A percentile compares a stretch with the other conserved stretches of the same genome.
phyloP scores from a whole-genome alignment of 2,888 invertebrate genomes.

The Trachelus troglodyta region DNA sequence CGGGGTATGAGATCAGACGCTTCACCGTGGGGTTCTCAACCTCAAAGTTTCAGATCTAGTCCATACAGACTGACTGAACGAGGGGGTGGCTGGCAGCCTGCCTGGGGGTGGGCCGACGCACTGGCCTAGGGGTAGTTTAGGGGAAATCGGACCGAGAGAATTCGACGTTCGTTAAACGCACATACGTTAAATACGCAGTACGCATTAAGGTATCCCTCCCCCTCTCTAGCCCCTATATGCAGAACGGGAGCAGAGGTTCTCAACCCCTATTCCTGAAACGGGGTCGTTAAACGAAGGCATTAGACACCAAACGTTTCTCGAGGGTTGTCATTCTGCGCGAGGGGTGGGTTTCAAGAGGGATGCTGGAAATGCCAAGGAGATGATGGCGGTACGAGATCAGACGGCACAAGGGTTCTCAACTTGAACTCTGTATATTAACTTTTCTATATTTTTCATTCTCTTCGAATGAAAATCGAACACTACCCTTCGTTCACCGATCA shows the following conservation, averaged over 20 bases:
- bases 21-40: slow-evolving; percentile 41
- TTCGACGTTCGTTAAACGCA: neutral
- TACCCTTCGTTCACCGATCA: neutral
- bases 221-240: neutral
- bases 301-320: neutral
- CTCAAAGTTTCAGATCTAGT: neutral
- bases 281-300: neutral
- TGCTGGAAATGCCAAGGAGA: neutral
- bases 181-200: neutral
- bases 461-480: neutral
- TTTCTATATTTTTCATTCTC: neutral
- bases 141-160: neutral
- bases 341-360: neutral
- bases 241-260: neutral
- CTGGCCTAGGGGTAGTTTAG: neutral
- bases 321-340: neutral
- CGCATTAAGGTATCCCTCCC: neutral
- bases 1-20: slow-evolving; percentile 31
- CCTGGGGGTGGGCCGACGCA: neutral
- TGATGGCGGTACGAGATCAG: neutral
- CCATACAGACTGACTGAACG: neutral
- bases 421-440: neutral
- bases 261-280: neutral
- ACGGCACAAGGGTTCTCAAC: neutral
- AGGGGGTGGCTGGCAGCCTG: neutral